Conservation (phyloP, 2,113 vertebrate genomes). For the Strigops habroptila region DNA sequence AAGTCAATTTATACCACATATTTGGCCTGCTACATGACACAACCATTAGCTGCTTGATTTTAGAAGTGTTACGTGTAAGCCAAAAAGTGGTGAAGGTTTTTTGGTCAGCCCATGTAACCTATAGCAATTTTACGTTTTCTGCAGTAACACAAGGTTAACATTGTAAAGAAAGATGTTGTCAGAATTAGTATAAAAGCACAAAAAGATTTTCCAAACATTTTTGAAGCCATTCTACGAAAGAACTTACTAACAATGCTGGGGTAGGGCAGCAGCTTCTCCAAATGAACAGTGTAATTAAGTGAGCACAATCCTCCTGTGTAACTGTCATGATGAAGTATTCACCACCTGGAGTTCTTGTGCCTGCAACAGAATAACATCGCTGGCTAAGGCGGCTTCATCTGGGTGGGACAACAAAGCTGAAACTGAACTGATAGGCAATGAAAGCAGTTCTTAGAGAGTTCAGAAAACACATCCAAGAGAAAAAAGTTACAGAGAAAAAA, state of each 20-base stretch:
- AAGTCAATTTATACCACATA: slow-evolving; percentile 12
- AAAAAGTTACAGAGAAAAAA: not conserved
- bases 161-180: not conserved
- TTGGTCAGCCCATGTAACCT: not conserved
- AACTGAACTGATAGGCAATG: not conserved
- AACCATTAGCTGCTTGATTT: slow-evolving; percentile 1
- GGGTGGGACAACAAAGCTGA: not conserved
- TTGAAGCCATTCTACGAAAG: not conserved
- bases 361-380: not conserved
- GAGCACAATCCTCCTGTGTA: not conserved
- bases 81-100: not conserved
- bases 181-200: not conserved
- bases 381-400: not conserved
- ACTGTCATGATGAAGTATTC: not conserved
- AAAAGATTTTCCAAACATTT: not conserved
- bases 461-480: not conserved
- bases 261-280: not conserved
- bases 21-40: not conserved
- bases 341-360: not conserved
- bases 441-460: not conserved
- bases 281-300: not conserved
- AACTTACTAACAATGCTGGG: not conserved
- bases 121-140: not conserved
- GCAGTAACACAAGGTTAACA: not conserved
- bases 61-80: not conserved